Evolutionary conservation across 1,140 invertebrate genomes (phyloP).

Genomic region (Pseudomyrmex sp.): DNA sequence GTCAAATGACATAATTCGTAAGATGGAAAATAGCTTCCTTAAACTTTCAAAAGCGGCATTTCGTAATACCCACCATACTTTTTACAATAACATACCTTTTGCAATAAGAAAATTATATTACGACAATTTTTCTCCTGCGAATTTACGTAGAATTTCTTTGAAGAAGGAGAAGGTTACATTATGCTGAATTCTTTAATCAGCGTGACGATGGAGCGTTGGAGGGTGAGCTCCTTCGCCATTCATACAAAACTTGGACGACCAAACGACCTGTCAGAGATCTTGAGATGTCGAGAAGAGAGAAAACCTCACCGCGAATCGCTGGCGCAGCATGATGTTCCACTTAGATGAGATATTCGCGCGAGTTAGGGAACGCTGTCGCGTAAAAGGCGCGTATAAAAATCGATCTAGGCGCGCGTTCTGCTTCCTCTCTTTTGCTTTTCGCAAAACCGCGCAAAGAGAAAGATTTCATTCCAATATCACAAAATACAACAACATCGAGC

Average conservation of each 20-base stretch:
- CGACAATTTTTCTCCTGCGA: background rate
- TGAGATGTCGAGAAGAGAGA: conserved; percentile 39
- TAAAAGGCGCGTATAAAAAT: conserved; percentile 11
- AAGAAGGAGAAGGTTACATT: conserved; percentile 26
- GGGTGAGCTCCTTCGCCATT: conserved; percentile 36
- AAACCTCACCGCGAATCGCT: conserved; percentile 22
- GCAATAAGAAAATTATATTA: conserved; percentile 13
- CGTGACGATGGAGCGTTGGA: conserved; percentile 18
- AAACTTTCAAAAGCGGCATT: background rate
- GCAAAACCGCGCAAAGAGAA: background rate
- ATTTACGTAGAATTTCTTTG: conserved; percentile 5
- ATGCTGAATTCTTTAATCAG: conserved; percentile 51
- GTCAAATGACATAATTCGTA: background rate
- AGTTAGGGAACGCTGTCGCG: conserved; percentile 23
- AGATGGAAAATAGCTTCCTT: conserved; percentile 20
- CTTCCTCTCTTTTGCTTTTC: background rate
- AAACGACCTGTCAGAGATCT: conserved; percentile 44
- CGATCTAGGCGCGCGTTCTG: background rate
- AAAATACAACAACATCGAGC: conserved; percentile 4
- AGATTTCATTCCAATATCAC: background rate
- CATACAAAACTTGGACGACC: conserved; percentile 26
- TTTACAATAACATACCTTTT: background rate
- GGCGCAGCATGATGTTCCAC: conserved; percentile 36
- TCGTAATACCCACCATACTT: background rate
- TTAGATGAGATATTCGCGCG: conserved; percentile 52